Base-by-base conservation (phyloP, 2,888 invertebrate genomes). In the Drosophila greeni region DNA sequence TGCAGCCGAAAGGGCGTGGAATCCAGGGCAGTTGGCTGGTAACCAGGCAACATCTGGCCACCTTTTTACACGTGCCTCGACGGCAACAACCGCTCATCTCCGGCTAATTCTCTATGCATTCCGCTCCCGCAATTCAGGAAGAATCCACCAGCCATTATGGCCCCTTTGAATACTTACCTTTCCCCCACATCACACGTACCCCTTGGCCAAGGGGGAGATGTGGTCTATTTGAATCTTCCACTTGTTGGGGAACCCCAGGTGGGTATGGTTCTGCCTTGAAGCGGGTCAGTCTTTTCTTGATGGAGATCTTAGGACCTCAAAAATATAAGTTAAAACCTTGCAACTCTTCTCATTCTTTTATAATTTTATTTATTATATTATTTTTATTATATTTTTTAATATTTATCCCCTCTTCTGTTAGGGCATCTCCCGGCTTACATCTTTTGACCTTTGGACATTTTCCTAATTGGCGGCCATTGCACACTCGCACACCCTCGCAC, bases 71-170 rank as follows among this genome's bases (percentile, higher is more conserved):
- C 68, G 57, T 68, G 58, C 70, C 36, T 24, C 70, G 37, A 26
- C 53, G 40, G 31, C 34, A 51, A 53, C 34, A 69, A 69, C 59
- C 70, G 70, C 66, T 67, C 67, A 67, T 67, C 61, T 67, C 62
- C 61, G 67, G 70, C 70, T 67, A 67, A 67, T 67, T 60, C 70
- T 45, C 48, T 34, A 70, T 67, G 70, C 67, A 70, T 70, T 53
- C 53, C 62, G 45, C 39, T 31, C 31, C 66, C 68, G 68, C 66
- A 57, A 40, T 51, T 66, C 47, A 16, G 62, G 57, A 47, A 29
- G 37, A 60, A 37, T 43, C 51, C 40, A 45, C 31, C 29, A 18
- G 49, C 64, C 48, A 60, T 53, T 55, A 55, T 26, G 53, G 14
- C 16, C 24, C 24, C 31, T 23, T 40, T 23, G 40, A 54, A 37